Evolutionary conservation across 2,888 invertebrate species (phyloP).

Genomic region (Sepiola atlantica): DNA sequence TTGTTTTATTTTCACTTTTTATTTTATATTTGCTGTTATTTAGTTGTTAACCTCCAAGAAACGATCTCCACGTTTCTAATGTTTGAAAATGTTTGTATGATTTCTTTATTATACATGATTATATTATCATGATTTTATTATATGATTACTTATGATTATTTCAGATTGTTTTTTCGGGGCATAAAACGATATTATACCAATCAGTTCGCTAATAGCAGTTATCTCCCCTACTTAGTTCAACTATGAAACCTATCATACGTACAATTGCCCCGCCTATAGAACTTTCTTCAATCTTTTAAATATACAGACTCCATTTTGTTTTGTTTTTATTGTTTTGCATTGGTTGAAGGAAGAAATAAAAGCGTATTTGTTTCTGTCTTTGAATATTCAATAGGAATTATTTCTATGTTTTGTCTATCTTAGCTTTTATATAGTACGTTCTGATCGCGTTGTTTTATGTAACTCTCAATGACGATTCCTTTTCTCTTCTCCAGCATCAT

Average conservation of each 20-base stretch:
- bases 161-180: neutral
- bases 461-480: too few species aligned
- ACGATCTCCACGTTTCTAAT: neutral
- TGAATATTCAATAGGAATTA: too few species aligned
- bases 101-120: neutral
- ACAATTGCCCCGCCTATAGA: neutral
- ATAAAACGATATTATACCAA: neutral
- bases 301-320: neutral
- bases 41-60: neutral
- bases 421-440: too few species aligned
- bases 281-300: neutral
- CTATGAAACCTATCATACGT: neutral
- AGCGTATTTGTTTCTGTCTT: neutral
- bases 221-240: neutral
- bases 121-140: neutral
- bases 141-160: neutral
- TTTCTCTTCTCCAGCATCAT: too few species aligned
- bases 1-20: neutral
- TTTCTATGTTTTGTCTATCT: too few species aligned
- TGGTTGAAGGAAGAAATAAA: neutral
- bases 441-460: too few species aligned
- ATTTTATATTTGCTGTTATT: neutral
- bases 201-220: neutral
- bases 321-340: neutral
- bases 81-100: neutral